These are phyloP conservation scores for Lithobius niger DNA, from an alignment of 1,140 invertebrate genomes.

Conservation along the genomic window DNA sequence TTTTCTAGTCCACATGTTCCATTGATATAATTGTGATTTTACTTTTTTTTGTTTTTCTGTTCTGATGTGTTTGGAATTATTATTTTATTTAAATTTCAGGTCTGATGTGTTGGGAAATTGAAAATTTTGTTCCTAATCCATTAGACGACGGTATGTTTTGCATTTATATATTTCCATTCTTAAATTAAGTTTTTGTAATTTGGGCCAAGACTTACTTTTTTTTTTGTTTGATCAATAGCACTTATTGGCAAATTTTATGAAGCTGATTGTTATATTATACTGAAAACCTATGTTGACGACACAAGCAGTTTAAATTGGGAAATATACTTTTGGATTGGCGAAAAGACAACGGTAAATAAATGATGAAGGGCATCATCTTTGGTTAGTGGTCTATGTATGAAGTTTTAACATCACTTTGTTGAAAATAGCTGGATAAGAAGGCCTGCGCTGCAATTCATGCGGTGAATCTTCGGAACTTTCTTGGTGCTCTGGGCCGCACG, in stretches of 20 bases:
- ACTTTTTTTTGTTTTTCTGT: too few relatives aligned
- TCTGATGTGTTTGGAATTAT: too few relatives aligned
- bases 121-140: constrained; percentile 94
- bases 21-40: too few relatives aligned
- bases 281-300: constrained; percentile 79
- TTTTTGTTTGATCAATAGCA: constrained; percentile 46
- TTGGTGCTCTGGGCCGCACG: constrained; percentile 93
- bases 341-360: constrained; percentile 69
- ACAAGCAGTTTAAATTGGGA: constrained; percentile 77
- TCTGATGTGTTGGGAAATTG: constrained; percentile 91
- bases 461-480: constrained; percentile 89
- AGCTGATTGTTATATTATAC: constrained; percentile 95
- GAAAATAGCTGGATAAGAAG: constrained; percentile 91
- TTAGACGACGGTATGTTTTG: constrained; percentile 37
- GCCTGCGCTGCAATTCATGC: constrained; percentile 98
- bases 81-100: constrained; percentile 24
- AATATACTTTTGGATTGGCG: constrained; percentile 99
- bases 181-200: background rate
- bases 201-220: background rate
- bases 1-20: too few relatives aligned
- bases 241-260: constrained; percentile 97
- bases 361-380: too few relatives aligned
- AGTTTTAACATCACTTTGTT: constrained; percentile 2
- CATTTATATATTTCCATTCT: too few relatives aligned
- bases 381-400: background rate